These are phyloP conservation scores for Cossypha dichroa DNA, from an alignment of 2,797 vertebrate genomes.

Conservation along the genomic window DNA sequence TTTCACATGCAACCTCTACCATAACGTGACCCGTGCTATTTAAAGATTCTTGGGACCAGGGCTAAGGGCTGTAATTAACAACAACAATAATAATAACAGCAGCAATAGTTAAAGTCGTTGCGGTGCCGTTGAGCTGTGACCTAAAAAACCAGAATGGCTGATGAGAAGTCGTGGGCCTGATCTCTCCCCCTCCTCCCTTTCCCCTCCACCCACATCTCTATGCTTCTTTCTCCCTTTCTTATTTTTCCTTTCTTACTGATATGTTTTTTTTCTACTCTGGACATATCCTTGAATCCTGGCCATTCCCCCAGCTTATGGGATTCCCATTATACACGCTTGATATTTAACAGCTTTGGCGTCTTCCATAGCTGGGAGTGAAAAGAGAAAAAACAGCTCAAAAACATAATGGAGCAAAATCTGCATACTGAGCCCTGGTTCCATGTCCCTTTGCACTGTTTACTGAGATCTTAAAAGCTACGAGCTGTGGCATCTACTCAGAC, in stretches of 20 bases:
- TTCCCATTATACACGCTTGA: slow-evolving; percentile 52
- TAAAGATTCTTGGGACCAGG: neutral
- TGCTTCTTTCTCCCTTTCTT: neutral
- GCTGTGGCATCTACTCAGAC: slow-evolving; percentile 81
- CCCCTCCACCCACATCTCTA: neutral
- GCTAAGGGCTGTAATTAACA: neutral
- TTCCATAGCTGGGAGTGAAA: slow-evolving; percentile 50
- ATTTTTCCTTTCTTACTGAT: slow-evolving; percentile 3
- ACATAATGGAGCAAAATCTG: slow-evolving; percentile 12
- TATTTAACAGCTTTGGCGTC: slow-evolving; percentile 39
- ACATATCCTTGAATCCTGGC: slow-evolving; percentile 71
- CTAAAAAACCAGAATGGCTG: neutral
- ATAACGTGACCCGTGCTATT: neutral
- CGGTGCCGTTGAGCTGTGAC: neutral
- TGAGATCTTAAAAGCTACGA: slow-evolving; percentile 70
- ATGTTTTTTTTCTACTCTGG: slow-evolving; percentile 13
- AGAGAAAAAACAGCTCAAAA: slow-evolving; percentile 35
- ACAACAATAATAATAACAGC: neutral
- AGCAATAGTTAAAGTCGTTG: neutral
- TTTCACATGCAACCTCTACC: neutral
- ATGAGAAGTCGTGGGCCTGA: neutral
- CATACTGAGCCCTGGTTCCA: slow-evolving; percentile 14
- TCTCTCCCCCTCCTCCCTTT: neutral
- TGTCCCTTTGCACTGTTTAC: slow-evolving; percentile 73
- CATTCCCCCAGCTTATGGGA: slow-evolving; percentile 53